A percentile compares a stretch with the other conserved stretches of the same genome.
These are phyloP conservation scores for Helicoverpa armigera DNA, from an alignment of 1,140 invertebrate genomes.

Conservation along the genomic window DNA sequence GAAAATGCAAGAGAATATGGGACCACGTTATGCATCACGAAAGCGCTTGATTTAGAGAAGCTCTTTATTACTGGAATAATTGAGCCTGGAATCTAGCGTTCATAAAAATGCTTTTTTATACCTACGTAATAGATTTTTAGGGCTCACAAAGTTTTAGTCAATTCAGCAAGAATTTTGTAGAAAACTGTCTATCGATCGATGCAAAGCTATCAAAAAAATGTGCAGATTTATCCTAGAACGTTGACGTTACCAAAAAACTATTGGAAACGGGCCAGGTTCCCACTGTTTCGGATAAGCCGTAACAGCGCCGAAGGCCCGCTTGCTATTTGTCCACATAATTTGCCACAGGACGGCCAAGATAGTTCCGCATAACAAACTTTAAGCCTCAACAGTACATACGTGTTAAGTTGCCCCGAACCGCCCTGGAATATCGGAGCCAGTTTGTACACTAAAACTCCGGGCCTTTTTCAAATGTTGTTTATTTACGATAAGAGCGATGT, in stretches of 20 bases:
- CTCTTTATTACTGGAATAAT: constrained; percentile 44
- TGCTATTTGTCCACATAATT: constrained; percentile 49
- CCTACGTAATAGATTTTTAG: background rate
- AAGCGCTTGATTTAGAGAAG: constrained; percentile 56
- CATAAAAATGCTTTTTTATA: background rate
- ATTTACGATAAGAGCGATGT: constrained; percentile 7
- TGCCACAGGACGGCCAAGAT: constrained; percentile 41
- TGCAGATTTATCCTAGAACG: constrained; percentile 3
- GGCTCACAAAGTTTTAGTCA: background rate
- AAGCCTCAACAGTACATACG: constrained; percentile 30
- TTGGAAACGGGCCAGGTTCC: constrained; percentile 38
- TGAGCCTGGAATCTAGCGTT: constrained; percentile 14
- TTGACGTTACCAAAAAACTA: constrained; percentile 33
- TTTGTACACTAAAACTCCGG: background rate
- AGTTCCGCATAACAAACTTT: constrained; percentile 39
- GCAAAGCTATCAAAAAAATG: constrained; percentile 11
- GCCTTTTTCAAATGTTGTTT: constrained; percentile 11
- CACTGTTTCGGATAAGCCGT: constrained; percentile 48
- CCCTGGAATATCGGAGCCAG: constrained; percentile 13
- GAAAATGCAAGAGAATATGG: constrained; percentile 63
- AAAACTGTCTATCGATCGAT: constrained; percentile 6
- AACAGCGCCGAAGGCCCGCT: constrained; percentile 40
- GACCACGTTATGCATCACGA: constrained; percentile 55
- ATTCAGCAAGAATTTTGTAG: background rate
- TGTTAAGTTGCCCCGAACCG: constrained; percentile 30